Percentiles rank a stretch among this genome's conserved stretches.
Evolutionary conservation across 2,888 invertebrate genomes (phyloP).

Genomic region (Erebia ligea): DNA sequence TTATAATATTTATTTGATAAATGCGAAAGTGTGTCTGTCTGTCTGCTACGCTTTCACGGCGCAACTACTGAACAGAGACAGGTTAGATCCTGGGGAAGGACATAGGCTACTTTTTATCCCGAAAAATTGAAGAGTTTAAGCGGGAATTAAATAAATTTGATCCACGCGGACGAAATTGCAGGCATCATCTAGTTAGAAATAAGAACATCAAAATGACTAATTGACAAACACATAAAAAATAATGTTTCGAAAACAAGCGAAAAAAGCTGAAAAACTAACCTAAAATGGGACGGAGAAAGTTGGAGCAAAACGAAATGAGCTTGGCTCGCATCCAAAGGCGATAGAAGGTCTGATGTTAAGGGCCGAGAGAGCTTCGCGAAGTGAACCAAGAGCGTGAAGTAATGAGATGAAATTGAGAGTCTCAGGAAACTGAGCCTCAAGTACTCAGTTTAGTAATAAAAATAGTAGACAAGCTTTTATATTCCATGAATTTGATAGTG

Average conservation of each 20-base stretch:
- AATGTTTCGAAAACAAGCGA: neutral
- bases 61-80: no score
- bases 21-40: no score
- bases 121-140: no score
- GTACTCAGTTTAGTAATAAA: neutral
- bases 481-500: no score
- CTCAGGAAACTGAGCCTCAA: neutral
- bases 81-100: no score
- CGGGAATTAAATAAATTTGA: no score
- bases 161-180: no score
- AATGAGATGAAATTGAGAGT: conserved; percentile 19
- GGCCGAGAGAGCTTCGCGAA: conserved; percentile 23
- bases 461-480: neutral
- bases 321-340: conserved; percentile 38
- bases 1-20: no score
- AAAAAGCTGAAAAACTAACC: conserved; percentile 19
- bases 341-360: conserved; percentile 40
- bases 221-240: neutral
- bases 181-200: no score
- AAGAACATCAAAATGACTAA: neutral
- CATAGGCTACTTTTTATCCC: no score
- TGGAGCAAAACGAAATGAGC: conserved; percentile 39
- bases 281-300: conserved; percentile 32
- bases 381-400: conserved; percentile 16
- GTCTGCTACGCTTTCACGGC: no score